phyloP scores from a whole-genome alignment of 1,140 invertebrate genomes.

The Zeugodacus cucurbitae region DNA sequence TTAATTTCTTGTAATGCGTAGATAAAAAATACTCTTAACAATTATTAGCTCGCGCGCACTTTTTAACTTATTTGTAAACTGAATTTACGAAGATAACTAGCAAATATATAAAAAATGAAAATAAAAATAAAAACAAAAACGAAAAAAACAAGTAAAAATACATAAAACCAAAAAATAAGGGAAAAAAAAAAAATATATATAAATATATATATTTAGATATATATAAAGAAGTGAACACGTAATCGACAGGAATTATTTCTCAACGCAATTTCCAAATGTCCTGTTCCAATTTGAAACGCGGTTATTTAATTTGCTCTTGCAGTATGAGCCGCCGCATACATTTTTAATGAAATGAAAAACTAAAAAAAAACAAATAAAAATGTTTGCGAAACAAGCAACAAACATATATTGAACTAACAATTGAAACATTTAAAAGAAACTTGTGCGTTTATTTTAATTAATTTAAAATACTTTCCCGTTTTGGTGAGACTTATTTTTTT shows the following conservation, averaged over 20 bases:
- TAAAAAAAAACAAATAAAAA: constrained; percentile 36
- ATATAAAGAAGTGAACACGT: not conserved
- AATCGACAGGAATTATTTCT: not conserved
- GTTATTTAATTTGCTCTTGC: not conserved
- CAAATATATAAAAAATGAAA: not conserved
- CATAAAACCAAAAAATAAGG: not conserved
- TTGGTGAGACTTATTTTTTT: not conserved
- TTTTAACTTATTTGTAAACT: constrained; percentile 29
- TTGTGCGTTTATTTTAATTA: constrained; percentile 31
- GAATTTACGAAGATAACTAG: not conserved
- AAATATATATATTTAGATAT: not conserved
- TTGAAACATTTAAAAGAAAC: constrained; percentile 35
- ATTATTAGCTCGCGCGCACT: constrained; percentile 3
- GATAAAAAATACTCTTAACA: constrained; percentile 16
- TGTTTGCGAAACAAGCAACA: not conserved
- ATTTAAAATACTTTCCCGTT: constrained; percentile 6
- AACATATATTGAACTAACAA: constrained; percentile 39
- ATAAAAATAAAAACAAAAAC: not conserved
- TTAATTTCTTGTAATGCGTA: constrained; percentile 17
- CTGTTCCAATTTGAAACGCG: constrained; percentile 19
- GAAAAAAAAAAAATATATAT: not conserved
- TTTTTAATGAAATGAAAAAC: constrained; percentile 6
- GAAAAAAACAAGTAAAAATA: not conserved
- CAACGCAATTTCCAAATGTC: constrained; percentile 39
- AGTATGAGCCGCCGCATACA: not conserved